These are phyloP conservation scores for Mesaphorura yosii DNA, from an alignment of 1,140 invertebrate species.

Conservation along the genomic window DNA sequence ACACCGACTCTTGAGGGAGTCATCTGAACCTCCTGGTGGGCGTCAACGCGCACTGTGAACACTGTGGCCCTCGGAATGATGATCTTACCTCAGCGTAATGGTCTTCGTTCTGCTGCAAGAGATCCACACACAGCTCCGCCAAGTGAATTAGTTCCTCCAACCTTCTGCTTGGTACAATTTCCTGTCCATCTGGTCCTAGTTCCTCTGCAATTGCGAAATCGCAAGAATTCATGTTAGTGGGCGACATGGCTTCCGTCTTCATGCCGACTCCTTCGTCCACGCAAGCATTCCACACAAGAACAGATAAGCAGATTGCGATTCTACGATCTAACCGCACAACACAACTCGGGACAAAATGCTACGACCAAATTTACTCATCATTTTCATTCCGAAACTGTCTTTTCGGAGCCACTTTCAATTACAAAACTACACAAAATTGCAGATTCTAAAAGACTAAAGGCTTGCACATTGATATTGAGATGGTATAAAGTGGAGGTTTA, in stretches of 20 bases:
- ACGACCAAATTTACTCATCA: too few relatives aligned
- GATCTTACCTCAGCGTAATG: constrained; percentile 94
- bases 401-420: too few relatives aligned
- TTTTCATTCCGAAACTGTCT: too few relatives aligned
- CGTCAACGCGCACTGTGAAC: too few relatives aligned
- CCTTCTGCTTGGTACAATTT: constrained; percentile 70
- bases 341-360: too few relatives aligned
- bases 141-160: constrained; percentile 94
- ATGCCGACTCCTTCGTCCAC: background rate
- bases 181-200: constrained; percentile 55
- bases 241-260: background rate
- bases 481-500: too few relatives aligned
- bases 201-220: constrained; percentile 48
- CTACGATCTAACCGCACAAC: background rate
- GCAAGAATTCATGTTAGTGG: background rate
- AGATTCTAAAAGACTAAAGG: too few relatives aligned
- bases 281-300: constrained; percentile 4
- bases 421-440: too few relatives aligned
- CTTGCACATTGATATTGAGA: too few relatives aligned
- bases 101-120: constrained; percentile 98
- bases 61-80: too few relatives aligned
- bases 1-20: too few relatives aligned
- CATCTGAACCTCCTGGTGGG: too few relatives aligned
- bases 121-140: constrained; percentile 93
- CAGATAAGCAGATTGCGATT: background rate